A percentile compares a stretch with the other conserved stretches of the same genome.
Conservation (phyloP, 1,140 invertebrate genomes). For the Hylyphantes graminicola region DNA sequence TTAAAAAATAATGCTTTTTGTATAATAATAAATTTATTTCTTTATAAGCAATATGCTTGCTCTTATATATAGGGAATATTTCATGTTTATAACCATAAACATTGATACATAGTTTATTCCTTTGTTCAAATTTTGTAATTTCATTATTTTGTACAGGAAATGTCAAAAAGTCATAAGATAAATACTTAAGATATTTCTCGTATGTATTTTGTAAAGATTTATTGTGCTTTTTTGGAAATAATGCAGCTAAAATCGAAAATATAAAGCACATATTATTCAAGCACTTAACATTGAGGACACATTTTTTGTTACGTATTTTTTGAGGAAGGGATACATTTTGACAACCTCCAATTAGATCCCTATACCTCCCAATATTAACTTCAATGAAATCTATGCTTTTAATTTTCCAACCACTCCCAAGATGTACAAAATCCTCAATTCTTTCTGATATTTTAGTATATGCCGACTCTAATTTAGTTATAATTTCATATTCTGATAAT, state of each 20-base stretch:
- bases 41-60: conserved; percentile 9
- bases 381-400: conserved; percentile 27
- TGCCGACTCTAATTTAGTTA: background rate
- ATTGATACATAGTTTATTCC: conserved; percentile 15
- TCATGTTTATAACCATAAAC: conserved; percentile 25
- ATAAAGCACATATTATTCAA: conserved; percentile 27
- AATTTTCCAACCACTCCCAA: conserved; percentile 20
- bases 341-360: conserved; percentile 7
- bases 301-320: conserved; percentile 31
- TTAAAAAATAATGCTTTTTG: conserved; percentile 35
- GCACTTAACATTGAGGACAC: conserved; percentile 4
- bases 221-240: conserved; percentile 15
- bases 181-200: conserved; percentile 12
- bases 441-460: background rate
- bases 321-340: background rate
- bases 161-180: conserved; percentile 1
- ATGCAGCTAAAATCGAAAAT: background rate
- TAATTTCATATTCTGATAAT: conserved; percentile 4
- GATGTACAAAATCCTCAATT: conserved; percentile 15
- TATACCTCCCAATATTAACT: conserved; percentile 22
- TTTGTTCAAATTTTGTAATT: conserved; percentile 19
- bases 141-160: conserved; percentile 16
- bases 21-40: conserved; percentile 23
- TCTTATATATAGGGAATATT: conserved; percentile 6
- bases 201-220: conserved; percentile 1